phyloP scores from a whole-genome alignment of 1,140 invertebrate species.

The Bacillus rossius region DNA sequence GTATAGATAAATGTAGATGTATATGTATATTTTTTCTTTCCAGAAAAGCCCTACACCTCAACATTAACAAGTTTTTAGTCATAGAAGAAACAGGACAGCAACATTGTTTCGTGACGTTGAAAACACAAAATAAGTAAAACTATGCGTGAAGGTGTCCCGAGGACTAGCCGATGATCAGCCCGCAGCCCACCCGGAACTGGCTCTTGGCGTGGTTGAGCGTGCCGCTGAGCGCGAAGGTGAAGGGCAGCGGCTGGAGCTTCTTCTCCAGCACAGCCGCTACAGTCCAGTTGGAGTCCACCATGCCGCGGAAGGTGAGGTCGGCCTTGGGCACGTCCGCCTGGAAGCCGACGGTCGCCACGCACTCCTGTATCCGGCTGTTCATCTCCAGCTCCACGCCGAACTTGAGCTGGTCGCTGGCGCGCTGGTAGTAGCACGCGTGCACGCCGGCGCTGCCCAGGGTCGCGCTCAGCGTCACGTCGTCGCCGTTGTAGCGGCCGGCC shows the following conservation, averaged over 20 bases:
- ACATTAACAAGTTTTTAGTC: no score
- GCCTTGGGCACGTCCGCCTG: slow-evolving; percentile 96
- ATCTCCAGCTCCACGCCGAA: slow-evolving; percentile 84
- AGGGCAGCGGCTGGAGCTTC: slow-evolving; percentile 86
- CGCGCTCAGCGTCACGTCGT: slow-evolving; percentile 53
- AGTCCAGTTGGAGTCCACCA: slow-evolving; percentile 93
- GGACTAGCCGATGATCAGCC: slow-evolving; percentile 74
- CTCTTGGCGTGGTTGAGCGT: slow-evolving; percentile 88
- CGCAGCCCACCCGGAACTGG: slow-evolving; percentile 82
- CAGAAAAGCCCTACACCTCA: no score
- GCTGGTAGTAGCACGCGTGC: slow-evolving; percentile 93
- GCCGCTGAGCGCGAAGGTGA: slow-evolving; percentile 88
- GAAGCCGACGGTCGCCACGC: slow-evolving; percentile 89
- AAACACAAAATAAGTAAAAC: no score
- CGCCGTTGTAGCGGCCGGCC: slow-evolving; percentile 69
- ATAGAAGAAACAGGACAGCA: no score
- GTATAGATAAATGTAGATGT: no score
- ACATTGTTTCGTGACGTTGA: no score
- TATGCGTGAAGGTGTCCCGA: no score
- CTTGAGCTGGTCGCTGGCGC: slow-evolving; percentile 84
- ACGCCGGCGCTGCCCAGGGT: slow-evolving; percentile 76
- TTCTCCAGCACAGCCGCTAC: slow-evolving; percentile 93
- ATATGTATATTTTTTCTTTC: no score
- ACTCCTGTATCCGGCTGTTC: slow-evolving; percentile 82
- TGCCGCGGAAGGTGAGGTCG: slow-evolving; percentile 87